These are phyloP conservation scores for Manis crassicaudata DNA, from an alignment of 2,797 vertebrate species.

Conservation along the genomic window DNA sequence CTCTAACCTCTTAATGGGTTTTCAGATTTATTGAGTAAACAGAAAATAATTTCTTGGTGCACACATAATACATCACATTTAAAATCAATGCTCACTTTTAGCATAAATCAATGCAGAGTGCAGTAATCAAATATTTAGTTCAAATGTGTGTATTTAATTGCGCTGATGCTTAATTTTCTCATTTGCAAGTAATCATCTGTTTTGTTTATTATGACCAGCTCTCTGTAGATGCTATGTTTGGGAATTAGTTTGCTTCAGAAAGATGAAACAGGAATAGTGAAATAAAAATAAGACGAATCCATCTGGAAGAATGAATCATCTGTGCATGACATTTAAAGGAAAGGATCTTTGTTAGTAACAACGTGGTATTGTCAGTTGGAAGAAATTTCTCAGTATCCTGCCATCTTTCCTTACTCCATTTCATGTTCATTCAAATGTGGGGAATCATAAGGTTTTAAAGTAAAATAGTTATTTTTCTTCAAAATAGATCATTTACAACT, in stretches of 20 bases:
- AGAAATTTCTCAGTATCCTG: slow-evolving; percentile 4
- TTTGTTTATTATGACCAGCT: slow-evolving; percentile 65
- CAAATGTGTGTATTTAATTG: slow-evolving; percentile 68
- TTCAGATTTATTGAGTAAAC: slow-evolving; percentile 60
- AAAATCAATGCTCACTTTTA: slow-evolving; percentile 59
- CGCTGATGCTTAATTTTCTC: slow-evolving; percentile 71
- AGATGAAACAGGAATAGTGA: slow-evolving; percentile 53
- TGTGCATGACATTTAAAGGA: slow-evolving; percentile 56
- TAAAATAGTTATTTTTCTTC: slow-evolving; percentile 46
- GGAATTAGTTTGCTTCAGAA: slow-evolving; percentile 65
- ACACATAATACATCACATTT: slow-evolving; percentile 38
- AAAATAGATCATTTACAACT: neutral
- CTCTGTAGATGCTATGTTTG: slow-evolving; percentile 51
- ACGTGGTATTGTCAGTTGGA: neutral
- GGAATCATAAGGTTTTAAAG: slow-evolving; percentile 39
- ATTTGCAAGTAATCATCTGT: slow-evolving; percentile 72
- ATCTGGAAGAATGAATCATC: slow-evolving; percentile 65
- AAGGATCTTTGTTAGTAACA: slow-evolving; percentile 28
- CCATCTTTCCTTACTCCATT: neutral
- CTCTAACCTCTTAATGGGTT: slow-evolving; percentile 49
- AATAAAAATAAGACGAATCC: slow-evolving; percentile 50
- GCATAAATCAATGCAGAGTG: slow-evolving; percentile 46
- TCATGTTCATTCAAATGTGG: neutral
- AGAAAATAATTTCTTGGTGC: slow-evolving; percentile 64
- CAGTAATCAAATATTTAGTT: slow-evolving; percentile 67